Evolutionary conservation across 2,113 vertebrate species (phyloP).

Genomic region (Corythaeola cristata): DNA sequence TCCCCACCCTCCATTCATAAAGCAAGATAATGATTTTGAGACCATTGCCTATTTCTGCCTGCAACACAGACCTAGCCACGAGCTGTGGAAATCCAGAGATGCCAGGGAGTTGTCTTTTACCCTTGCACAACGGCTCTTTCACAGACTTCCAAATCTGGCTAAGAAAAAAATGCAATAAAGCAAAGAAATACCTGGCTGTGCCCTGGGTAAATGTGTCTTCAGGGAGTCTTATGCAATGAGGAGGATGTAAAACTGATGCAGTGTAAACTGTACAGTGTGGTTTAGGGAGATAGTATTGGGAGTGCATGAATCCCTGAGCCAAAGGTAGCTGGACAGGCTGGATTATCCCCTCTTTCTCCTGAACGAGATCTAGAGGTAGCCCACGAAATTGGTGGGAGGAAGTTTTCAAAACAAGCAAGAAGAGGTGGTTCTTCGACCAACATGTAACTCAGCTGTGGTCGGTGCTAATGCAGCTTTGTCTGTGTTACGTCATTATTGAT

Average conservation of each 20-base stretch:
- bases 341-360: neutral
- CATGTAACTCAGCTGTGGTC: neutral
- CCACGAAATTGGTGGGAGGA: neutral
- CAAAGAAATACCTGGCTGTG: neutral
- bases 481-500: accelerated
- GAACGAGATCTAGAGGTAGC: neutral
- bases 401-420: neutral
- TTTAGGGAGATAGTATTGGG: neutral
- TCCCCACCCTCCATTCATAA: neutral
- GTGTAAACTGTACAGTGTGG: neutral
- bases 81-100: neutral
- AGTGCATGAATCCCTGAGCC: neutral
- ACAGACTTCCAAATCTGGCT: neutral
- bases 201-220: neutral
- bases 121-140: neutral
- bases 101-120: neutral
- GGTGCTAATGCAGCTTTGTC: neutral
- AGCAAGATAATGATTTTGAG: neutral
- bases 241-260: neutral
- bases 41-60: neutral
- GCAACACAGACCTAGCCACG: neutral
- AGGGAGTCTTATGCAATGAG: neutral
- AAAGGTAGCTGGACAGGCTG: neutral
- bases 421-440: neutral
- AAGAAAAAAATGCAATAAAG: neutral